Conservation (phyloP, 1,140 invertebrate genomes). For the Wiebesia pumilae region DNA sequence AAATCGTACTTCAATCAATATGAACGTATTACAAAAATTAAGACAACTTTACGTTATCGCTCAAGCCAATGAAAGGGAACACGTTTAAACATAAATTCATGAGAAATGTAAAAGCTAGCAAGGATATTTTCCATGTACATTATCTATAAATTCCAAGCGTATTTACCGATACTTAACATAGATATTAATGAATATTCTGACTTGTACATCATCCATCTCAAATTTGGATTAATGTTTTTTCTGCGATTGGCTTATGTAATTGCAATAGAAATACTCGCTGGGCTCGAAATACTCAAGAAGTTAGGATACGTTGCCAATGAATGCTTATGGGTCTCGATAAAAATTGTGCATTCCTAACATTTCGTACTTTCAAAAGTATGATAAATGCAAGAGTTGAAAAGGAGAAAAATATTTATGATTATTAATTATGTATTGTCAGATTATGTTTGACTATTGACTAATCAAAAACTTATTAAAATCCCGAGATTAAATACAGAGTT, state of each 20-base stretch:
- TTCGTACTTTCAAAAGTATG: not conserved
- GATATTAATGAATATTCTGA: not conserved
- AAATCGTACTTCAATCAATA: not conserved
- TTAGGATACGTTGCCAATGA: not conserved
- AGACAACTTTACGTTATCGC: not conserved
- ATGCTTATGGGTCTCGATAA: not conserved
- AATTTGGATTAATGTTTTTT: not conserved
- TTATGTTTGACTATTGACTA: not conserved
- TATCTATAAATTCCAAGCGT: not conserved
- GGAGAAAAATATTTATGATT: not conserved
- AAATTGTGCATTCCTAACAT: not conserved
- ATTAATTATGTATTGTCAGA: not conserved
- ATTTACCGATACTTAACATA: not conserved
- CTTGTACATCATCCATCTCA: not conserved
- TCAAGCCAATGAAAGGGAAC: not conserved
- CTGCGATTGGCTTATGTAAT: constrained; percentile 4
- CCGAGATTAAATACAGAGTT: not conserved
- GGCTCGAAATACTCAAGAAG: too few species aligned
- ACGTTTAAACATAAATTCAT: not conserved
- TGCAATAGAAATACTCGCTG: not conserved
- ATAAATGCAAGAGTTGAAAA: not conserved
- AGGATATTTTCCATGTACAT: not conserved
- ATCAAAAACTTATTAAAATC: not conserved
- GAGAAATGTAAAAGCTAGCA: not conserved
- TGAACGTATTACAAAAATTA: not conserved